These are phyloP conservation scores for Ferdinandea cuprea DNA, from an alignment of 2,888 invertebrate species.

Conservation along the genomic window DNA sequence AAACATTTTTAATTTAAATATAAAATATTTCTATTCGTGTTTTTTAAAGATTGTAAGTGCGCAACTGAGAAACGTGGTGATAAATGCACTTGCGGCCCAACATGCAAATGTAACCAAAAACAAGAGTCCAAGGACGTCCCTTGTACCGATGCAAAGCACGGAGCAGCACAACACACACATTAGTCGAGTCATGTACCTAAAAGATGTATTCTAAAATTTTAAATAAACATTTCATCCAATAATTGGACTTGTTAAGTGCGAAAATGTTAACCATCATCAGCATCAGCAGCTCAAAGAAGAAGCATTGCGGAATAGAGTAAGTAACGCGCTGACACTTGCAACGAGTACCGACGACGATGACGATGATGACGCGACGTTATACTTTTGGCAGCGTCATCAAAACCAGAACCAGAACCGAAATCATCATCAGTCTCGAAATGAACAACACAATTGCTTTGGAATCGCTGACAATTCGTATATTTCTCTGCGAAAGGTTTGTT, in stretches of 20 bases:
- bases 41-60: constrained; percentile 23
- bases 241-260: neutral
- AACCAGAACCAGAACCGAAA: constrained; percentile 52
- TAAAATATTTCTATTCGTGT: too few relatives aligned
- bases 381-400: constrained; percentile 65
- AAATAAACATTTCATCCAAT: too few relatives aligned
- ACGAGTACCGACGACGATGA: constrained; percentile 15
- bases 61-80: constrained; percentile 20
- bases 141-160: constrained; percentile 17
- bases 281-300: neutral
- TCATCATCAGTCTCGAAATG: constrained; percentile 59
- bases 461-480: constrained; percentile 63
- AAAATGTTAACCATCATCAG: constrained; percentile 18
- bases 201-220: neutral
- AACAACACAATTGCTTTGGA: constrained; percentile 63
- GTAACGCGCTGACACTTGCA: constrained; percentile 56
- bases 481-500: constrained; percentile 30
- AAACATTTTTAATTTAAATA: neutral
- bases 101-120: constrained; percentile 21
- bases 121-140: neutral
- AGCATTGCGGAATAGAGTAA: constrained; percentile 11
- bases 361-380: too few relatives aligned
- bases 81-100: constrained; percentile 17
- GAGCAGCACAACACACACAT: neutral
- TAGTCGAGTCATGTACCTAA: neutral